phyloP scores from a whole-genome alignment of 2,888 invertebrate genomes.

The Apamea sordens region DNA sequence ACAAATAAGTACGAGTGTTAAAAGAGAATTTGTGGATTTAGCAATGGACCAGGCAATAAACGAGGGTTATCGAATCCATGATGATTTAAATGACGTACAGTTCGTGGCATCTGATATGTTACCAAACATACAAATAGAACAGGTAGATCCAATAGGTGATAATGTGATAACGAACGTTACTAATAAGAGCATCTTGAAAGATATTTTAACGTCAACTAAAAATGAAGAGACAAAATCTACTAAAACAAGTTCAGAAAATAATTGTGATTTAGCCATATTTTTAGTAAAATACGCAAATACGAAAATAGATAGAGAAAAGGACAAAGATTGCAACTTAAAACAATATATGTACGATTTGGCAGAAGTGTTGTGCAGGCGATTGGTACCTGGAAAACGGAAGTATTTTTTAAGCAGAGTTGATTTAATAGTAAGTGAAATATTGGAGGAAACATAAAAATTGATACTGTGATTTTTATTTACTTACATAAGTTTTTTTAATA shows the following conservation, averaged over 20 bases:
- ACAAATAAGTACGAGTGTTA: background rate
- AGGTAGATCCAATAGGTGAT: background rate
- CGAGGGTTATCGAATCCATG: background rate
- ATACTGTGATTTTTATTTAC: background rate
- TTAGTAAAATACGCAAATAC: conserved; percentile 25
- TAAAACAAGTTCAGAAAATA: background rate
- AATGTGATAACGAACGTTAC: background rate
- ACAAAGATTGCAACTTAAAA: conserved; percentile 3
- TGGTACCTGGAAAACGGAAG: conserved; percentile 35
- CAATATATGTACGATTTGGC: conserved; percentile 54
- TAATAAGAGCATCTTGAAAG: background rate
- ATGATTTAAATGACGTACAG: background rate
- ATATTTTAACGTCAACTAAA: background rate
- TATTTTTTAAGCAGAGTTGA: conserved; percentile 37
- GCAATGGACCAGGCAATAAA: background rate
- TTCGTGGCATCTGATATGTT: background rate
- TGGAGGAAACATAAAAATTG: conserved; percentile 14
- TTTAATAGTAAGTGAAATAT: conserved; percentile 44
- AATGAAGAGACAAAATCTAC: background rate
- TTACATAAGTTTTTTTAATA: background rate
- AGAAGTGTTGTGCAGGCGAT: conserved; percentile 29
- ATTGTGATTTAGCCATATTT: conserved; percentile 16
- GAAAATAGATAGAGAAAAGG: background rate
- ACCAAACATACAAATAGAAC: background rate
- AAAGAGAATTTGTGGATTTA: background rate